Evolutionary conservation across 2,797 vertebrate genomes (phyloP).

Genomic region (Nyctibius grandis): DNA sequence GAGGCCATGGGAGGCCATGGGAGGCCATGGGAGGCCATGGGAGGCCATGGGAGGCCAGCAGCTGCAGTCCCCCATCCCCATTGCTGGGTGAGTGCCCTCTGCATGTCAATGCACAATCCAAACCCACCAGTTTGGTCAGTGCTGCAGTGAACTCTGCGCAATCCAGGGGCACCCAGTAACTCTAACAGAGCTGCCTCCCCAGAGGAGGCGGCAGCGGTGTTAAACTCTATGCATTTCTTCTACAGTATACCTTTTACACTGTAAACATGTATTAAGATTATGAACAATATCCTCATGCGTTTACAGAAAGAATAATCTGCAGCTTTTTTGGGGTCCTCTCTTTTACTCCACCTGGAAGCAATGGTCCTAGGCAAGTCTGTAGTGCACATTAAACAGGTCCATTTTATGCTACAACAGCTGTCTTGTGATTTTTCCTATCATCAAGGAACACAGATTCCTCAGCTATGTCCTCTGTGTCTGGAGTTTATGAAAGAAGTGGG

Average conservation of each 20-base stretch:
- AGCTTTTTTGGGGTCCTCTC: neutral
- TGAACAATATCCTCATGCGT: neutral
- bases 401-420: neutral
- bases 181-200: neutral
- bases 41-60: neutral
- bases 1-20: no score
- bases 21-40: no score
- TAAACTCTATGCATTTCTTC: neutral
- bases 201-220: rapidly evolving
- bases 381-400: neutral
- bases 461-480: neutral
- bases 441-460: neutral
- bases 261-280: rapidly evolving
- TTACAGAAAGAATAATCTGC: neutral
- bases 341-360: neutral
- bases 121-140: neutral
- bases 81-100: rapidly evolving
- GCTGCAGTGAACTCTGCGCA: neutral
- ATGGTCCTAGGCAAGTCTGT: neutral
- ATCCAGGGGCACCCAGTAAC: neutral
- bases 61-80: neutral
- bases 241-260: neutral
- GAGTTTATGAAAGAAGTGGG: neutral
- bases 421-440: neutral
- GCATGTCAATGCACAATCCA: neutral